Evolutionary conservation across 1,140 invertebrate genomes (phyloP).

Genomic region (Augochlora pura): DNA sequence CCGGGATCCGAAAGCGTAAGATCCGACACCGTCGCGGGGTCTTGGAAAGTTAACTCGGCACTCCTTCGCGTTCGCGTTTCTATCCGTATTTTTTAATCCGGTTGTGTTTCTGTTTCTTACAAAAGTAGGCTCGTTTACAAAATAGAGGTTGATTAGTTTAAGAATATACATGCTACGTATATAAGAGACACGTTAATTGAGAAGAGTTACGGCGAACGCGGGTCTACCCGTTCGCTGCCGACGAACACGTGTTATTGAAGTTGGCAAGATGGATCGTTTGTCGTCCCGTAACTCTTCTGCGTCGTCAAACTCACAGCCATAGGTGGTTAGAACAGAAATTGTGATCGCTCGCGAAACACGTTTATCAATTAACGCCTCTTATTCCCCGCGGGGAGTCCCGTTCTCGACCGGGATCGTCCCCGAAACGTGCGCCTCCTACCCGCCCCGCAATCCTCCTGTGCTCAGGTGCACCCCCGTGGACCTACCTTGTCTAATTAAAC

Average conservation of each 20-base stretch:
- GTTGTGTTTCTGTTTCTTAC: too few relatives aligned
- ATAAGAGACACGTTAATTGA: slow-evolving; percentile 24
- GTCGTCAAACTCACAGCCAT: slow-evolving; percentile 74
- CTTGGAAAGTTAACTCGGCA: too few relatives aligned
- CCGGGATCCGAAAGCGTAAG: not conserved
- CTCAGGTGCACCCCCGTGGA: too few relatives aligned
- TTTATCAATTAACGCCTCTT: slow-evolving; percentile 51
- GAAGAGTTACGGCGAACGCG: not conserved
- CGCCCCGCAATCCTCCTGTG: too few relatives aligned
- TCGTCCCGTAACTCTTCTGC: slow-evolving; percentile 46
- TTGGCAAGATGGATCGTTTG: slow-evolving; percentile 68
- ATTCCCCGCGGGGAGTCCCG: not conserved
- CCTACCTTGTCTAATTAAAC: slow-evolving; percentile 19
- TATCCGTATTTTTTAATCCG: too few relatives aligned
- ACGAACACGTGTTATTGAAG: slow-evolving; percentile 45
- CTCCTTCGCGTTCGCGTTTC: too few relatives aligned
- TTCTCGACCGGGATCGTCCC: too few relatives aligned
- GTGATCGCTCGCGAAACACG: slow-evolving; percentile 42
- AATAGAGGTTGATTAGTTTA: slow-evolving; percentile 6
- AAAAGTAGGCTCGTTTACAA: slow-evolving; percentile 17
- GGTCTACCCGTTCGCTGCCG: not conserved
- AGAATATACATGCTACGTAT: not conserved
- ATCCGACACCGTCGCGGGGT: too few relatives aligned
- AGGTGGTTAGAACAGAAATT: slow-evolving; percentile 57
- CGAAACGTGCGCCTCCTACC: too few relatives aligned